Base-by-base conservation (phyloP, 2,888 invertebrate genomes). In the Xiphydria camelus region DNA sequence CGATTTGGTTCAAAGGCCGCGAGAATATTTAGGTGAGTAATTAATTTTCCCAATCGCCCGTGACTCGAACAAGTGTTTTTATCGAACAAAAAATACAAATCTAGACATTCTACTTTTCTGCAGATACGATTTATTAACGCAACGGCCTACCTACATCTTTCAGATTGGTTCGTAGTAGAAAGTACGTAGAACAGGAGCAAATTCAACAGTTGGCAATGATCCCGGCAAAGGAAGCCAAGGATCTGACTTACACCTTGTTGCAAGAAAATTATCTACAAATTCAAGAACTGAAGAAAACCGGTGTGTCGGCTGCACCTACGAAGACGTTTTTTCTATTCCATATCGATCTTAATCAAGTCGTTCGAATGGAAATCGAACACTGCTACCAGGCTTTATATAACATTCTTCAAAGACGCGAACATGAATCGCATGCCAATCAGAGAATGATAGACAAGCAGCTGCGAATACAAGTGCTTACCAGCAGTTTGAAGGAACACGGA, bases 121-220 rank as follows among this genome's bases (percentile, higher is more conserved):
- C n/a, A n/a, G n/a, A n/a, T n/a, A n/a, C n/a, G n/a, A n/a, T n/a
- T n/a, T n/a, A n/a, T n/a, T n/a, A n/a, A n/a, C n/a, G n/a, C n/a
- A n/a, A n/a, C n/a, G n/a, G n/a, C n/a, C n/a, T n/a, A n/a, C n/a
- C n/a, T n/a, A n/a, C n/a, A 18, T 3, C 15, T 50, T 68, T 59
- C 70, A 87, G 94, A 50, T 82, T 97, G 50, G 85, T 97, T 21
- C 82, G 88, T 36, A 74, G 81, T 25, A 89, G 89, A 66, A 87
- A 87, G 57, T 92, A 85, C 67, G 85, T 95, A 47, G 96, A 96
- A 72, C 92, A 94, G 59, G 94, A 92, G 51, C 88, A 91, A 68
- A 89, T 97, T 45, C 94, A 95, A 70, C 90, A 91, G 63, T 79
- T 89, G 57, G 94, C 91, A 0, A 94, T 97, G 95, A 84, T 97